Conservation (phyloP, 2,888 invertebrate genomes). For the Orchesella flavescens region DNA sequence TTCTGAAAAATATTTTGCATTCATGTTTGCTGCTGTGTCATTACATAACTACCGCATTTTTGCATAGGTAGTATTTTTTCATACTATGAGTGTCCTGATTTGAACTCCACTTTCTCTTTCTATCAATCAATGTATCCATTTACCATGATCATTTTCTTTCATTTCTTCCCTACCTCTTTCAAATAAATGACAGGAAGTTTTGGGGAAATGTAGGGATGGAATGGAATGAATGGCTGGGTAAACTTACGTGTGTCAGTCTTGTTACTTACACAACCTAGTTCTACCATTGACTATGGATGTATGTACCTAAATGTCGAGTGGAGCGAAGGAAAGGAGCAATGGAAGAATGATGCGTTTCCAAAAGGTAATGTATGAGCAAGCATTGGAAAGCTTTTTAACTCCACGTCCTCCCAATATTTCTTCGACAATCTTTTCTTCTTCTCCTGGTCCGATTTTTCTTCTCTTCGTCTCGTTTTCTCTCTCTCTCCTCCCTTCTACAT, state of each 20-base stretch:
- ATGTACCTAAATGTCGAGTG: constrained; percentile 4
- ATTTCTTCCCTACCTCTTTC: not conserved
- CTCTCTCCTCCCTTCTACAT: not conserved
- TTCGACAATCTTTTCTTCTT: constrained; percentile 22
- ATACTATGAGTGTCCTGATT: not conserved
- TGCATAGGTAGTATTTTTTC: no score
- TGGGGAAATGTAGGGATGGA: constrained; percentile 5
- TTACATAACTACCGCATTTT: no score
- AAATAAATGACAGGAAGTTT: not conserved
- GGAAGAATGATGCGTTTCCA: constrained; percentile 61
- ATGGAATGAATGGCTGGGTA: constrained; percentile 38
- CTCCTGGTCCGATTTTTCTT: not conserved
- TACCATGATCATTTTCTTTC: not conserved
- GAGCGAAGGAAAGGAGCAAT: constrained; percentile 37
- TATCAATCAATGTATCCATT: constrained; percentile 62
- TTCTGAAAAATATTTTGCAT: no score
- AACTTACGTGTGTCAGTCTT: constrained; percentile 60
- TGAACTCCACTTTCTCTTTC: constrained; percentile 52
- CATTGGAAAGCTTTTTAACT: constrained; percentile 66
- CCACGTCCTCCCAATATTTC: constrained; percentile 59
- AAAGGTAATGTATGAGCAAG: constrained; percentile 57
- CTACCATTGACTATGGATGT: constrained; percentile 5
- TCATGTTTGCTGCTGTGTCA: no score
- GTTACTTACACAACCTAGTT: not conserved
- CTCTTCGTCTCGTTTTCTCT: not conserved